These are phyloP conservation scores for Drosophila ogumai DNA, from an alignment of 1,140 invertebrate genomes.

Conservation along the genomic window DNA sequence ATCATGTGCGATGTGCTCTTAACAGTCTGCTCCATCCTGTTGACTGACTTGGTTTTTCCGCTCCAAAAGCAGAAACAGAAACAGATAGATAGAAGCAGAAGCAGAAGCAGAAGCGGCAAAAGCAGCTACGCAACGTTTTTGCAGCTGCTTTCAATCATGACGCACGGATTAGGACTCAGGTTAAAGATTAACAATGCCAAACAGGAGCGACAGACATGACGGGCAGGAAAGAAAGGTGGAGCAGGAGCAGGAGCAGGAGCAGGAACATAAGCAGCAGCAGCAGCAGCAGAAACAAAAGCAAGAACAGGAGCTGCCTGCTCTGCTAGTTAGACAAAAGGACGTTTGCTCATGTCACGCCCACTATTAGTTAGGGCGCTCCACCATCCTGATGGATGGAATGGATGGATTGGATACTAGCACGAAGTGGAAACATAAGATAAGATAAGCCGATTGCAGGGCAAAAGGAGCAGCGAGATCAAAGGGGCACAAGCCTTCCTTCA, in stretches of 20 bases:
- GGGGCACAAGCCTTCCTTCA: background rate
- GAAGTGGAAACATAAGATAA: constrained; percentile 33
- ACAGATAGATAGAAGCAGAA: background rate
- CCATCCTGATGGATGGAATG: constrained; percentile 18
- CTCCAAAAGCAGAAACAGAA: background rate
- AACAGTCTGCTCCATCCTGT: constrained; percentile 1
- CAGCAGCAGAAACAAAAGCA: background rate
- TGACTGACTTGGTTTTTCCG: constrained; percentile 3
- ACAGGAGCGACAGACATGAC: constrained; percentile 25
- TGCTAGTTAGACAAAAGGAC: constrained; percentile 39
- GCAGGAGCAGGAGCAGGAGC: background rate
- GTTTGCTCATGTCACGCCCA: constrained; percentile 42
- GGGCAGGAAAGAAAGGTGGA: background rate
- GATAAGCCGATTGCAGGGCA: constrained; percentile 53
- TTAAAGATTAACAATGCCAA: constrained; percentile 74
- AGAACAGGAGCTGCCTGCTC: background rate
- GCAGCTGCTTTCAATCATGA: constrained; percentile 79
- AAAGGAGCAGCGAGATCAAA: constrained; percentile 6
- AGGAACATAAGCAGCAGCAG: background rate
- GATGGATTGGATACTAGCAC: constrained; percentile 18
- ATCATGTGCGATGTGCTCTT: constrained; percentile 55
- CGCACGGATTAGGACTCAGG: constrained; percentile 78
- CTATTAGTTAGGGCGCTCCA: constrained; percentile 21
- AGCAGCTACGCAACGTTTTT: constrained; percentile 53
- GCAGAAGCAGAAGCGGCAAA: background rate